Evolutionary conservation across 2,797 vertebrate genomes (phyloP).

Genomic region (Lindbergichthys nudifrons): DNA sequence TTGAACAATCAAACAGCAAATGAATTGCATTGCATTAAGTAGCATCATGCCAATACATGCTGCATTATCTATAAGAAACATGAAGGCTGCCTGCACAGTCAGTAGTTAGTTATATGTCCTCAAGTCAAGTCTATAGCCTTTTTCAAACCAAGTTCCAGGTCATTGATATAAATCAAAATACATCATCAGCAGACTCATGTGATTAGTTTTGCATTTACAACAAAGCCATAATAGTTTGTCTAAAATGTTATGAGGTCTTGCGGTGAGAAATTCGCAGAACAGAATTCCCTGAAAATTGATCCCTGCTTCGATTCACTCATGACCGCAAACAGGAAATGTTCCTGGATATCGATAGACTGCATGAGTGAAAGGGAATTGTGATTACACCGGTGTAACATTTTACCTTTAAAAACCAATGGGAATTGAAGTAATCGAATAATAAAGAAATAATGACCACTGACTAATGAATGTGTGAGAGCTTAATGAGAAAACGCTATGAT

Average conservation of each 20-base stretch:
- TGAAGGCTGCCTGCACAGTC: not conserved
- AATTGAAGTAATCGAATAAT: not conserved
- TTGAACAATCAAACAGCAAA: too few relatives aligned
- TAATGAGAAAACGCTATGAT: constrained; percentile 15
- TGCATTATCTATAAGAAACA: not conserved
- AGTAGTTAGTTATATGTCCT: not conserved
- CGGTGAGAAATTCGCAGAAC: too few relatives aligned
- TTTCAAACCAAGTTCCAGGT: too few relatives aligned
- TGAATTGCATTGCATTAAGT: not conserved
- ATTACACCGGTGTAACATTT: not conserved
- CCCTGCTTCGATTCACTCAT: too few relatives aligned
- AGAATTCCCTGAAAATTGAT: too few relatives aligned
- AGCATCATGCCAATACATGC: not conserved
- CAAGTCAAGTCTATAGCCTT: not conserved
- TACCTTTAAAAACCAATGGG: not conserved
- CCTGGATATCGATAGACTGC: too few relatives aligned
- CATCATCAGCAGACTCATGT: too few relatives aligned
- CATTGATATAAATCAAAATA: too few relatives aligned
- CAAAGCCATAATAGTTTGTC: too few relatives aligned
- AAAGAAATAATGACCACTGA: not conserved
- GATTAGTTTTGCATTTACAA: too few relatives aligned
- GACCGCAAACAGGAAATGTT: too few relatives aligned
- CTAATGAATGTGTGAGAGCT: not conserved
- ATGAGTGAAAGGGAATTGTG: not conserved
- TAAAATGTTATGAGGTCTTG: too few relatives aligned